A percentile compares a stretch with the other conserved stretches of the same genome.
Evolutionary conservation across 2,797 vertebrate species (phyloP).

Genomic region (Scomberomorus guttatus): DNA sequence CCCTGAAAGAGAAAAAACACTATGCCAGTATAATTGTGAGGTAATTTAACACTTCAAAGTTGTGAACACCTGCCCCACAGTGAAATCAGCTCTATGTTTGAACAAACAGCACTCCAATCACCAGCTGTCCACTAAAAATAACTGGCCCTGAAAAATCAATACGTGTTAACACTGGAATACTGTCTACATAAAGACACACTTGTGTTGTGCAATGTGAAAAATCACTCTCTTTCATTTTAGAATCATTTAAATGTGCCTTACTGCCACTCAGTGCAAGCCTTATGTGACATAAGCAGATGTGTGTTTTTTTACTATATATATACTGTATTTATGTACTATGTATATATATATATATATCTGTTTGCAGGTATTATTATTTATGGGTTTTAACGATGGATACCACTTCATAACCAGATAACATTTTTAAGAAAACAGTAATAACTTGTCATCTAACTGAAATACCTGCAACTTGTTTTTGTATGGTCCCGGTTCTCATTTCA

Average conservation of each 20-base stretch:
- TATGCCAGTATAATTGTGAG: constrained; percentile 6
- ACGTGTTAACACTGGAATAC: constrained; percentile 61
- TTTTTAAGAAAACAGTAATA: constrained; percentile 32
- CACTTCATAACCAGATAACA: not conserved
- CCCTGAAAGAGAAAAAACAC: not conserved
- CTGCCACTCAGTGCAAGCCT: constrained; percentile 45
- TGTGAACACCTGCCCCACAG: constrained; percentile 28
- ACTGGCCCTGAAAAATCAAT: constrained; percentile 34
- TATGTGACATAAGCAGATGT: constrained; percentile 36
- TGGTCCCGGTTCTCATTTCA: constrained; percentile 46
- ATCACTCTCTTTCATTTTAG: constrained; percentile 34
- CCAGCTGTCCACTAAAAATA: constrained; percentile 47
- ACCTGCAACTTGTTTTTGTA: constrained; percentile 31
- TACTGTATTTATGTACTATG: not conserved
- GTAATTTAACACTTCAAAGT: constrained; percentile 30
- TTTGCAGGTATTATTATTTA: constrained; percentile 55
- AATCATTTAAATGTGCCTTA: constrained; percentile 72
- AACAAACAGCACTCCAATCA: constrained; percentile 27
- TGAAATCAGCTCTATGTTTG: constrained; percentile 18
- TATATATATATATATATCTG: constrained; percentile 9
- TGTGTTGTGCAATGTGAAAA: constrained; percentile 57
- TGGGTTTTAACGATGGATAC: constrained; percentile 32
- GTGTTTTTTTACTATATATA: constrained; percentile 23
- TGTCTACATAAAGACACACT: constrained; percentile 40
- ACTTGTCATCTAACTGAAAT: constrained; percentile 40